Conservation (phyloP, 2,113 vertebrate species). For the Notiomystis cincta region DNA sequence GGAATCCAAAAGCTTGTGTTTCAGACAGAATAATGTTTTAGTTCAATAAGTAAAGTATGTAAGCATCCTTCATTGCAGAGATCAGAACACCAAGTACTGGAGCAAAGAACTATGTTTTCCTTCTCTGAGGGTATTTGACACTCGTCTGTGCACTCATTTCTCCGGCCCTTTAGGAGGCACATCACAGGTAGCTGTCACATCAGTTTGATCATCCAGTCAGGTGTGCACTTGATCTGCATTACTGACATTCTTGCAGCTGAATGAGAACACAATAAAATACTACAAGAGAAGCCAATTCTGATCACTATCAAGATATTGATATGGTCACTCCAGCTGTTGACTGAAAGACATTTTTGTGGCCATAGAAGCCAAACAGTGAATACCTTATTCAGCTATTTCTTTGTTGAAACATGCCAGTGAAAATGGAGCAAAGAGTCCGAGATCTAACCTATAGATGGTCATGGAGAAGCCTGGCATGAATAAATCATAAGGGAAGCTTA, state of each 20-base stretch:
- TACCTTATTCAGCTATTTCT: neutral
- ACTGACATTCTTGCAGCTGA: neutral
- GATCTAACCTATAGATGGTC: neutral
- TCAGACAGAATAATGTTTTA: neutral
- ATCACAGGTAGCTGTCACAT: neutral
- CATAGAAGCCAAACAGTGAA: neutral
- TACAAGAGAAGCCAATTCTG: neutral
- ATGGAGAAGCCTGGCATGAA: neutral
- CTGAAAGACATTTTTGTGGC: constrained; percentile 7
- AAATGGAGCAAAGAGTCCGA: neutral
- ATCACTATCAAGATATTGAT: neutral
- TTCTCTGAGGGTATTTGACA: neutral
- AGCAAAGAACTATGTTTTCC: neutral
- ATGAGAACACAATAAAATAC: neutral
- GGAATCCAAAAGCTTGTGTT: neutral
- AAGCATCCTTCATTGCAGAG: neutral
- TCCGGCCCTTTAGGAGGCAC: neutral
- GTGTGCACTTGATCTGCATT: neutral
- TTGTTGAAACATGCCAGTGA: neutral
- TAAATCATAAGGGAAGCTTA: neutral
- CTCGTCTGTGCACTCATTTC: neutral
- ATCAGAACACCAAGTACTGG: neutral
- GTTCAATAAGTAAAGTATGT: neutral
- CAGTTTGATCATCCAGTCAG: neutral
- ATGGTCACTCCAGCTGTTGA: neutral